A percentile compares a stretch with the other conserved stretches of the same genome.
Evolutionary conservation across 2,888 invertebrate genomes (phyloP).

Genomic region (Prenolepis imparis): DNA sequence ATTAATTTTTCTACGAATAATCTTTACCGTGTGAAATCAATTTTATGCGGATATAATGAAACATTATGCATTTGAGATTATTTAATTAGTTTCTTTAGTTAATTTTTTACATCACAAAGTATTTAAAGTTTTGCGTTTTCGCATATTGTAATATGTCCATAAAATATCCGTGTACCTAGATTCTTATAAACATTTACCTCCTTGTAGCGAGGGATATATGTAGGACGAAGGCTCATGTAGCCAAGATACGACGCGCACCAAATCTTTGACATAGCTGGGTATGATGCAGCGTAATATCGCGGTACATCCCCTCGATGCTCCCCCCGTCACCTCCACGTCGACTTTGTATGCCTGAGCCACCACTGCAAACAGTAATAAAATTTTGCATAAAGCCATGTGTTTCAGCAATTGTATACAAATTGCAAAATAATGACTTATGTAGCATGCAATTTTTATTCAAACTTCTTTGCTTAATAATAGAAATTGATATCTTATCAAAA

Average conservation of each 20-base stretch:
- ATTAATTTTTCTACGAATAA: constrained; percentile 33
- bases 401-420: constrained; percentile 12
- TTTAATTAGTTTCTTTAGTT: constrained; percentile 5
- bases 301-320: constrained; percentile 90
- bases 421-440: constrained; percentile 20
- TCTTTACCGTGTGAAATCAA: constrained; percentile 7
- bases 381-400: constrained; percentile 25
- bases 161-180: constrained; percentile 58
- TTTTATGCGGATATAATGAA: not conserved
- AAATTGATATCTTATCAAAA: not conserved
- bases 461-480: not conserved
- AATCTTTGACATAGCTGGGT: constrained; percentile 91
- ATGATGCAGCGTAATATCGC: constrained; percentile 91
- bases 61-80: not conserved
- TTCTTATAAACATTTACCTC: constrained; percentile 88
- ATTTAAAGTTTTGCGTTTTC: not conserved
- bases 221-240: constrained; percentile 91
- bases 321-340: constrained; percentile 90
- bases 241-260: constrained; percentile 92
- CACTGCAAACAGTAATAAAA: constrained; percentile 87
- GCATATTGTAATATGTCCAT: not conserved
- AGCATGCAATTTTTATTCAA: not conserved
- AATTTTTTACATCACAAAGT: not conserved
- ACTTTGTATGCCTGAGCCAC: constrained; percentile 92
- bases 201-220: constrained; percentile 92